Base-by-base conservation (phyloP, 2,888 invertebrate species). In the Dusona sp. region DNA sequence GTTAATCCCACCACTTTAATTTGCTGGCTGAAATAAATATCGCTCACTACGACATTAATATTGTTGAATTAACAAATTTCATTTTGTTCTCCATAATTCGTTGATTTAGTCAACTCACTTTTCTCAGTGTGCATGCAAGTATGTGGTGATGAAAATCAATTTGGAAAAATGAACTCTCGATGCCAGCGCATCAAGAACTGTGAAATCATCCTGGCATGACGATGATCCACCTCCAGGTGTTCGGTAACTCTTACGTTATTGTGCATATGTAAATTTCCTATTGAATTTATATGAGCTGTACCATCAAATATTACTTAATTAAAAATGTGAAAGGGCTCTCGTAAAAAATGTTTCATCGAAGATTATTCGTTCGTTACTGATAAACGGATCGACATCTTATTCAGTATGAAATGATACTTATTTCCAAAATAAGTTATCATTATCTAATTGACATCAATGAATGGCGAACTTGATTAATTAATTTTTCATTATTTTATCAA, bases 201-300 rank as follows among this genome's bases (percentile, higher is more conserved):
- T 57, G 70, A 72, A 77, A 75, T 73, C 73, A 77, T 77, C 77
- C 73, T 42, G 54, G 83, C 85, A 72, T 67, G 54, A 79, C 85
- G 75, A 57, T 64, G 64, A 72, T 75, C 65, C 79, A 75, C 77
- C 70, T 83, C 80, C 29, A 81, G 33, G 68, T 67, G 75, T 84
- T 79, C 80, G 78, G 84, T 84, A 86, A 86, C 81, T 79, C 84
- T 68, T 73, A 81, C 84, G 67, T 81, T 86, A 79, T 64, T 72
- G 22, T 36, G 42, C 13, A 4, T 33, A 61, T 72, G 65, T 72
- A 36, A 64, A 83, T 84, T 80, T 70, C 68, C 64, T 57, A 54
- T 25, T 73, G 80, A 73, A 78, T 79, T 77, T 51, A 86, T 80
- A 38, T 42, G 33, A 74, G 79, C 48, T 36, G 45, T 73, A 54